These are phyloP conservation scores for Sebastiscus albofasciatus DNA, from an alignment of 2,797 vertebrate species.

Conservation along the genomic window DNA sequence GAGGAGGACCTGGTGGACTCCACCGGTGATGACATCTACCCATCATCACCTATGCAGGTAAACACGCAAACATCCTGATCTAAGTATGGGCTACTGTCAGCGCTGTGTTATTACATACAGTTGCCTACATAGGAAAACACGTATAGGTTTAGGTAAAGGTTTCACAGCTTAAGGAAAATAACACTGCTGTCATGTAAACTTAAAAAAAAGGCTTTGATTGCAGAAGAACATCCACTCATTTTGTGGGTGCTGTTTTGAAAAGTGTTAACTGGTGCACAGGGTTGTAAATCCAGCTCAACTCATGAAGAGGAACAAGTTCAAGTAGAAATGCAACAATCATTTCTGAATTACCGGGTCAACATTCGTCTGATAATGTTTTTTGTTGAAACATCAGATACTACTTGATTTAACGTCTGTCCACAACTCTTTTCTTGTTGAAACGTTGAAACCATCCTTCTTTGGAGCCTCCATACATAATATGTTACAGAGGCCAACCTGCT, in stretches of 20 bases:
- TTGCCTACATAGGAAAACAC: background rate
- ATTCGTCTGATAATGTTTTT: background rate
- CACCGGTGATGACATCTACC: constrained; percentile 87
- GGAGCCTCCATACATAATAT: background rate
- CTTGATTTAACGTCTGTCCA: background rate
- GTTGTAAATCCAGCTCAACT: background rate
- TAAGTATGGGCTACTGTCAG: background rate
- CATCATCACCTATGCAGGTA: constrained; percentile 91
- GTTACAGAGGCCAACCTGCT: constrained; percentile 2
- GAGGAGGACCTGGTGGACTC: constrained; percentile 95
- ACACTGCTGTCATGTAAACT: background rate
- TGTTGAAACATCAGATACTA: background rate
- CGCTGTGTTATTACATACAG: background rate
- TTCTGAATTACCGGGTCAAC: background rate
- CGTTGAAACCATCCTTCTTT: background rate
- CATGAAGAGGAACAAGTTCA: background rate
- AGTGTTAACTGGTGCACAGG: background rate
- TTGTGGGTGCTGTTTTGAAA: background rate
- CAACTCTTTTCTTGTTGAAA: background rate
- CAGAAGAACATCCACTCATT: background rate
- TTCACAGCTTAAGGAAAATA: background rate
- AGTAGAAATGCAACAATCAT: background rate
- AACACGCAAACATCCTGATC: background rate
- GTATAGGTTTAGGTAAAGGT: background rate
- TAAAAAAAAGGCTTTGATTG: background rate